These are phyloP conservation scores for Prinia subflava DNA, from an alignment of 2,113 vertebrate species.

Conservation along the genomic window DNA sequence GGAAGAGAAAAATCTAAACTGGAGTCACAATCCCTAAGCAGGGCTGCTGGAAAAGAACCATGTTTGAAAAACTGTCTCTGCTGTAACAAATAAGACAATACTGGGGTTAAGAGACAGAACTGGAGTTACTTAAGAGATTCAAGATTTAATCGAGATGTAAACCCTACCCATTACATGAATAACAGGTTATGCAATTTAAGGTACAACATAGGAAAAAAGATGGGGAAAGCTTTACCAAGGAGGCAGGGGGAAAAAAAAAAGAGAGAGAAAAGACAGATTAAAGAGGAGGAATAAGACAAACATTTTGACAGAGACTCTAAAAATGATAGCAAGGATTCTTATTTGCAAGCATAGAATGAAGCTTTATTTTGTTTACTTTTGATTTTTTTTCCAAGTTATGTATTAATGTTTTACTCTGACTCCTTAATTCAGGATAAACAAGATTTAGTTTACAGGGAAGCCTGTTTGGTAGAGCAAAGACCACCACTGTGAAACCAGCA, in stretches of 20 bases:
- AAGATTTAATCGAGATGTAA: not conserved
- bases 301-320: not conserved
- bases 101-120: not conserved
- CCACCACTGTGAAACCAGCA: not conserved
- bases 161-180: not conserved
- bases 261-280: not conserved
- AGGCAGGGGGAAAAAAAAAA: not conserved
- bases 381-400: not conserved
- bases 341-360: not conserved
- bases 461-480: not conserved
- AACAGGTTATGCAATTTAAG: not conserved
- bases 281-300: not conserved
- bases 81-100: not conserved
- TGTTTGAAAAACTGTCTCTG: not conserved
- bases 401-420: not conserved
- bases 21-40: not conserved
- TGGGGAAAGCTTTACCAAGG: fast-evolving
- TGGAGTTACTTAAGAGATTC: not conserved
- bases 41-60: not conserved
- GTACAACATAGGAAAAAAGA: not conserved
- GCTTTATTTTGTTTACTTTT: not conserved
- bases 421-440: not conserved
- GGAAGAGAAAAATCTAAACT: not conserved
- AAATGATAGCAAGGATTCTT: not conserved
- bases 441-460: not conserved